A percentile compares a stretch with the other conserved stretches of the same genome.
Conservation (phyloP, 2,113 vertebrate species). For the Pachypanchax playfairii region DNA sequence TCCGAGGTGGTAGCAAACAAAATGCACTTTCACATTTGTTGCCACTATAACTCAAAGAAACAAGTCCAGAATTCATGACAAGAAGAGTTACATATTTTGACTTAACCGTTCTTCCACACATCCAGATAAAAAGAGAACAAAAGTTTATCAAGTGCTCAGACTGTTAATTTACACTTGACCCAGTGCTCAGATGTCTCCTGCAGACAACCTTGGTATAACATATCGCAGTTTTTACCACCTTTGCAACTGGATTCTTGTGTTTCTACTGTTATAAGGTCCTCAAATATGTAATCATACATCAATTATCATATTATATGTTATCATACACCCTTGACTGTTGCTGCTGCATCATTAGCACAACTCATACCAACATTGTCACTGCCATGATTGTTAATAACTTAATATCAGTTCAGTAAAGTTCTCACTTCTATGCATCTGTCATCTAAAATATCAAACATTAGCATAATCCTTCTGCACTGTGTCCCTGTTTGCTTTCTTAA, state of each 20-base stretch:
- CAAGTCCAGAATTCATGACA: slow-evolving; percentile 1
- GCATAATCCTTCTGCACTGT: too few species aligned
- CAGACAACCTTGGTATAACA: background rate
- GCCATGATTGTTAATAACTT: too few species aligned
- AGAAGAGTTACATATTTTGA: background rate
- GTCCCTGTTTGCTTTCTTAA: background rate
- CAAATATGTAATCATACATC: background rate
- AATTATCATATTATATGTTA: background rate
- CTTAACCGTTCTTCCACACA: background rate
- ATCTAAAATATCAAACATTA: too few species aligned
- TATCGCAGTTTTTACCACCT: background rate
- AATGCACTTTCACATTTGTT: background rate
- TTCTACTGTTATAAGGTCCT: slow-evolving; percentile 1
- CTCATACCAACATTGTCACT: background rate
- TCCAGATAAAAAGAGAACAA: background rate
- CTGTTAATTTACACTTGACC: background rate
- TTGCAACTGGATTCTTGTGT: background rate
- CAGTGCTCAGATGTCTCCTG: background rate
- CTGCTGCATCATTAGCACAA: background rate
- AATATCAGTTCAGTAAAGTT: too few species aligned
- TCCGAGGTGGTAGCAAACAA: background rate
- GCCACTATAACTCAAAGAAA: background rate
- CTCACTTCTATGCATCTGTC: too few species aligned
- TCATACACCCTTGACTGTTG: too few species aligned
- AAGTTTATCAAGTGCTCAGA: background rate